Evolutionary conservation across 2,888 invertebrate genomes (phyloP).

Genomic region (Furcula furcula): DNA sequence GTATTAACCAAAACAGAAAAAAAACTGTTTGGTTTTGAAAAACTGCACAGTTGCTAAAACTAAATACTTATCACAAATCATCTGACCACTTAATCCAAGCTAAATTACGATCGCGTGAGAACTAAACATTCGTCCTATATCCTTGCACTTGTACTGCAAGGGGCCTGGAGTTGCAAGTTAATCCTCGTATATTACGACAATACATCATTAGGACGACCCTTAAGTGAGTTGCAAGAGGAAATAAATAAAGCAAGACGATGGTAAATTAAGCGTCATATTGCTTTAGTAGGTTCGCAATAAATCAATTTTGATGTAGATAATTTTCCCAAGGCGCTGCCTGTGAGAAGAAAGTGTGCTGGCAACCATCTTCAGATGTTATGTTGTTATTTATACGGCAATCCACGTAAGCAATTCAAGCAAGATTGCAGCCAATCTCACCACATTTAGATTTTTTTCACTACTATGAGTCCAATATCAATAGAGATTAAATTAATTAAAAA

Average conservation of each 20-base stretch:
- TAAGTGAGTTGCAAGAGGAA: constrained; percentile 39
- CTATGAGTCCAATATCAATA: too few relatives aligned
- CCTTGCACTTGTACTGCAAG: constrained; percentile 54
- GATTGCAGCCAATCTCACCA: too few relatives aligned
- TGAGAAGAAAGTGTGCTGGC: too few relatives aligned
- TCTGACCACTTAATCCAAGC: constrained; percentile 54
- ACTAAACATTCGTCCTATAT: constrained; percentile 46
- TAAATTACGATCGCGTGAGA: constrained; percentile 69
- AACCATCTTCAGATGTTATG: too few relatives aligned
- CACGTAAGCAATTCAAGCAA: too few relatives aligned
- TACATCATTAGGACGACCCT: constrained; percentile 54
- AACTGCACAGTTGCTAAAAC: too few relatives aligned
- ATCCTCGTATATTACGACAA: constrained; percentile 57
- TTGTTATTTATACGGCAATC: too few relatives aligned
- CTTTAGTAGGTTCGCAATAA: constrained; percentile 27
- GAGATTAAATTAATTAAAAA: too few relatives aligned
- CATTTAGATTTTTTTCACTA: too few relatives aligned
- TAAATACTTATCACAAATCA: constrained; percentile 13
- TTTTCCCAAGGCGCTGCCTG: too few relatives aligned
- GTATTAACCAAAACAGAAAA: too few relatives aligned
- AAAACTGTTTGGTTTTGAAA: too few relatives aligned
- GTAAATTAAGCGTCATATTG: constrained; percentile 38
- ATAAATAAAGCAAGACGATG: constrained; percentile 42
- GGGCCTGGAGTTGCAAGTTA: constrained; percentile 70
- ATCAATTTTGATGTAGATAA: constrained; percentile 35